Percentiles rank a stretch among this genome's conserved stretches.
Conservation (phyloP, 2,797 vertebrate species). For the Bovichtus diacanthus region DNA sequence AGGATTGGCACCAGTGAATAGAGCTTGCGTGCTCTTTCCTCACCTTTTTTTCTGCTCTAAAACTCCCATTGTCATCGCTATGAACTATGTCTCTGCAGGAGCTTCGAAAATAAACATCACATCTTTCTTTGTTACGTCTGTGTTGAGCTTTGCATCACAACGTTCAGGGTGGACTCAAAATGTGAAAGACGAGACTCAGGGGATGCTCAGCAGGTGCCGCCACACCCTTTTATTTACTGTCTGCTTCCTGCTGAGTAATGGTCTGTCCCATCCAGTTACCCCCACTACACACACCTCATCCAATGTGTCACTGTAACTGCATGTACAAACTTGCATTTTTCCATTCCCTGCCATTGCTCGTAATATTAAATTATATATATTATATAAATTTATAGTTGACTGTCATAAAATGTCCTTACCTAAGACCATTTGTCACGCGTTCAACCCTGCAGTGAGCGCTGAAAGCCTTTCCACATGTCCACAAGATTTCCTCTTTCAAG, state of each 20-base stretch:
- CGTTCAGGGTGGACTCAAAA: conserved; percentile 1
- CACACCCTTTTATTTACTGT: conserved; percentile 72
- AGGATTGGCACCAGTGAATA: conserved; percentile 29
- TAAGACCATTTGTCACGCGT: conserved; percentile 51
- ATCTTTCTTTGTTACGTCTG: conserved; percentile 47
- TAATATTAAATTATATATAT: too few species aligned
- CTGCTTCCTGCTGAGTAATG: conserved; percentile 62
- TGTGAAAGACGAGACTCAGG: conserved; percentile 42
- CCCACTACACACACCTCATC: conserved; percentile 42
- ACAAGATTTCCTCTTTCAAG: conserved; percentile 13
- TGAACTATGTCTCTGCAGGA: conserved; percentile 35
- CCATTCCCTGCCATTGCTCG: conserved; percentile 30
- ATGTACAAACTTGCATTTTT: conserved; percentile 49
- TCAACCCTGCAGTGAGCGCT: conserved; percentile 25
- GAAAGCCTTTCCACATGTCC: conserved; percentile 17
- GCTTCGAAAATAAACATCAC: conserved; percentile 52
- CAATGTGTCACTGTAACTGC: conserved; percentile 63
- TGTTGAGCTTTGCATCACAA: conserved; percentile 32
- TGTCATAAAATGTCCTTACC: conserved; percentile 47
- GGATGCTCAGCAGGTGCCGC: conserved; percentile 47
- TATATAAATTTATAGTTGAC: conserved; percentile 59
- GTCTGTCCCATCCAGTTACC: conserved; percentile 57
- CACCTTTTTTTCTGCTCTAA: conserved; percentile 27
- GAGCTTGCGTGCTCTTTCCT: conserved; percentile 16
- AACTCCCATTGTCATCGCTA: conserved; percentile 26